Conservation (phyloP, 2,113 vertebrate species). For the Lucifuga dentata region DNA sequence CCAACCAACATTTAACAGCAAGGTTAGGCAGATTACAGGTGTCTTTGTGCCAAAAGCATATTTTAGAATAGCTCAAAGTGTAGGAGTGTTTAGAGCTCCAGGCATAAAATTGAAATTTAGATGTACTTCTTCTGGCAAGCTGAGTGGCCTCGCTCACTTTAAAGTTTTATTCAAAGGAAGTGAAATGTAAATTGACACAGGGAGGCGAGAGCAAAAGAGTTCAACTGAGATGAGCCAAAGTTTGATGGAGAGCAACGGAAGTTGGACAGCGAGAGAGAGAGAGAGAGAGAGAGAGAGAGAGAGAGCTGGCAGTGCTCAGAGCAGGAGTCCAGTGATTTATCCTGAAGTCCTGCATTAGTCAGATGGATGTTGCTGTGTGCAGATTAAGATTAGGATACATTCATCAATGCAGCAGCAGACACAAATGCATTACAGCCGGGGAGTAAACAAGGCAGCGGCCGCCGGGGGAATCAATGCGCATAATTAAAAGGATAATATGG, state of each 20-base stretch:
- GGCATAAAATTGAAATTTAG: not conserved
- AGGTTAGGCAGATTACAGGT: not conserved
- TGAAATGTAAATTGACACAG: not conserved
- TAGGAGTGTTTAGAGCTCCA: not conserved
- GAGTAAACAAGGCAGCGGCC: slow-evolving; percentile 81
- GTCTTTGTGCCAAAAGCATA: not conserved
- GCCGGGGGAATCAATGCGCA: slow-evolving; percentile 78
- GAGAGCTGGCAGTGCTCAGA: slow-evolving; percentile 49
- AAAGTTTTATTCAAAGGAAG: slow-evolving; percentile 5
- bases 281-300: slow-evolving; percentile 34
- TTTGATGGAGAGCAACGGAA: slow-evolving; percentile 1
- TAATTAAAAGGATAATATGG: slow-evolving; percentile 81
- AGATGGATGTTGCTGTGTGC: slow-evolving; percentile 72
- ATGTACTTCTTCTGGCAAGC: not conserved
- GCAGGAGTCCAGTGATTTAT: slow-evolving; percentile 75
- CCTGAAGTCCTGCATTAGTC: slow-evolving; percentile 77
- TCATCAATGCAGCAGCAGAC: slow-evolving; percentile 84
- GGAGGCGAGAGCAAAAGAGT: slow-evolving; percentile 2
- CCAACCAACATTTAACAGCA: not conserved
- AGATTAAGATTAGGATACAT: slow-evolving; percentile 84
- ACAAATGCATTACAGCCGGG: slow-evolving; percentile 84
- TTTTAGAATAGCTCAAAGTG: slow-evolving; percentile 4
- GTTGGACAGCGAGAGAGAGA: slow-evolving; percentile 19
- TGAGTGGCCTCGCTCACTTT: not conserved
- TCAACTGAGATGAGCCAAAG: slow-evolving; percentile 26